A percentile compares a stretch with the other conserved stretches of the same genome.
Evolutionary conservation across 2,888 invertebrate genomes (phyloP).

Genomic region (Chorisops tibialis): DNA sequence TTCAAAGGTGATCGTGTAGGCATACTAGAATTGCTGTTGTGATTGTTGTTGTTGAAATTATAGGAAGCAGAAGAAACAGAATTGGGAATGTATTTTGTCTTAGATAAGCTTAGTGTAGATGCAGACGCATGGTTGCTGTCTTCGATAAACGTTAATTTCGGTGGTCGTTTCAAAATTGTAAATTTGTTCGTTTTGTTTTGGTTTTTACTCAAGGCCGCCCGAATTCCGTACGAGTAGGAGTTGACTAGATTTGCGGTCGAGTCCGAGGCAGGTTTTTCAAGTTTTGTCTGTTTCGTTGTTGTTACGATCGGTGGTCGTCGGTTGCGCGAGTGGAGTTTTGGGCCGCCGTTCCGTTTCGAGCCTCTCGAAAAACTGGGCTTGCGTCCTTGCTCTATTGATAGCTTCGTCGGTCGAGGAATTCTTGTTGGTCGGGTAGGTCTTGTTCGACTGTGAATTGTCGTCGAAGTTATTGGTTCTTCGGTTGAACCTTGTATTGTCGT

Average conservation of each 20-base stretch:
- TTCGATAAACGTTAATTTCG: conserved; percentile 10
- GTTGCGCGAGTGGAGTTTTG: neutral
- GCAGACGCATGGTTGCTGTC: conserved; percentile 4
- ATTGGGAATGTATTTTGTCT: conserved; percentile 13
- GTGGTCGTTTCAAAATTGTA: conserved; percentile 8
- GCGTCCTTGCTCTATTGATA: too few relatives aligned
- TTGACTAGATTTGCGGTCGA: too few relatives aligned
- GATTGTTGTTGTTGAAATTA: neutral
- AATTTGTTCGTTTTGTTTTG: conserved; percentile 7
- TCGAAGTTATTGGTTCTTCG: neutral
- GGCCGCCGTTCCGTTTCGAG: conserved; percentile 12
- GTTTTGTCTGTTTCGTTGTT: neutral
- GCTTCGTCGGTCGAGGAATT: neutral
- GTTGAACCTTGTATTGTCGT: conserved; percentile 5
- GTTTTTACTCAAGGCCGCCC: conserved; percentile 1
- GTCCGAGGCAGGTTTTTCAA: too few relatives aligned
- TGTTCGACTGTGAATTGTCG: neutral
- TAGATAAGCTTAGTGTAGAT: conserved; percentile 1
- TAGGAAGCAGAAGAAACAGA: conserved; percentile 7
- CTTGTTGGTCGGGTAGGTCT: neutral
- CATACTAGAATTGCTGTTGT: conserved; percentile 23
- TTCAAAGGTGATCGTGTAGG: neutral
- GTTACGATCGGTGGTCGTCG: neutral
- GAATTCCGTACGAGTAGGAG: conserved; percentile 1
- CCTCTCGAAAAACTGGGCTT: neutral